Evolutionary conservation across 2,797 vertebrate species (phyloP), one percentile per base, ranked within the genome.

Genomic region (Leptoclinus maculatus): DNA sequence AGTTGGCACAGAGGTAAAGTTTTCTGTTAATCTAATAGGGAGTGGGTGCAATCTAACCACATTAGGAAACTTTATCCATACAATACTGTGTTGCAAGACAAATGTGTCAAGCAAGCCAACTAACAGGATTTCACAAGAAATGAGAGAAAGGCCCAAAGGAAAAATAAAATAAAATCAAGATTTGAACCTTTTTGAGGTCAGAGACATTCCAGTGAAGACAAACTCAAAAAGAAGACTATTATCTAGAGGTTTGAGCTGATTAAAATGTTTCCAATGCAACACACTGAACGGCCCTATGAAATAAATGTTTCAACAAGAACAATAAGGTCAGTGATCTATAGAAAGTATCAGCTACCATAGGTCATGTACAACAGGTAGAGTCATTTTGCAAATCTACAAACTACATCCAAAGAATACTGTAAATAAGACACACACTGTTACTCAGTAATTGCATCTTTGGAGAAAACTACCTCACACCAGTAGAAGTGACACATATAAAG

Each of bases 21-120:
- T 84, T 91, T 82, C 83, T 83, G 83, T 79, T 91, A 93, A 86
- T 87, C 80, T 51, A 34, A 25, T 75, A 45, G 66, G 66, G 80
- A 58, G 72, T 70, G 66, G 82, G 75, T 79, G 66, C 84, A 88
- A 90, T 87, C 85, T 78, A 80, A 83, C 79, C 88, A 89, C 83
- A 83, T 86, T 82, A 88, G 74, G 85, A 90, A 92, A 91, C 80
- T 83, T 90, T 84, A 92, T 86, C 87, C 86, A 90, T 91, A 91
- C 86, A 84, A 83, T 83, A 78, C 83, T 53, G 77, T 93, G 88
- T 92, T 79, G 93, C 88, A 91, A 93, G 78, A 81, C 71, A 64
- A 81, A 79, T 60, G 57, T 86, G 84, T 87, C 80, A 87, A 84
- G 90, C 89, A 94, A 94, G 83, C 73, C 74, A 72, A 77, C 69